These are phyloP conservation scores for Magallana nippona DNA, from an alignment of 2,888 invertebrate genomes.

Conservation along the genomic window DNA sequence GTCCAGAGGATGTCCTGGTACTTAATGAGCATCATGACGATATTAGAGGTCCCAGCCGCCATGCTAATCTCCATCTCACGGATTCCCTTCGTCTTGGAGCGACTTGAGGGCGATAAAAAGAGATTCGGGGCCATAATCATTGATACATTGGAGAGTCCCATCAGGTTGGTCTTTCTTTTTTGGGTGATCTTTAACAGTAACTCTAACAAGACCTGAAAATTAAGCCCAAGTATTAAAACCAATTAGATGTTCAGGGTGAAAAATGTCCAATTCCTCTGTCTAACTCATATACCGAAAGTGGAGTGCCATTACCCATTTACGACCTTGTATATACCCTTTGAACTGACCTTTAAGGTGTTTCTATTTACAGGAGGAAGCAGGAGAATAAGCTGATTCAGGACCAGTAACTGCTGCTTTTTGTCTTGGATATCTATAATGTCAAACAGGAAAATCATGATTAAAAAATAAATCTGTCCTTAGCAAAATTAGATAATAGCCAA, in stretches of 20 bases:
- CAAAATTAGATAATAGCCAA: no score
- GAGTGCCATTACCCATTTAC: no score
- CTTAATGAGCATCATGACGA: constrained; percentile 90
- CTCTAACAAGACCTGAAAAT: constrained; percentile 85
- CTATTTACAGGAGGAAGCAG: constrained; percentile 92
- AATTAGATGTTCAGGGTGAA: no score
- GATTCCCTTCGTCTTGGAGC: constrained; percentile 57
- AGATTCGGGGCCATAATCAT: constrained; percentile 97
- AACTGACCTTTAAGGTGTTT: constrained; percentile 84
- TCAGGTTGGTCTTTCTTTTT: constrained; percentile 87
- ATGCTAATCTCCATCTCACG: constrained; percentile 81
- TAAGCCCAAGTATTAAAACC: neutral
- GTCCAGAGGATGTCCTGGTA: constrained; percentile 89
- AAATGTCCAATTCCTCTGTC: no score
- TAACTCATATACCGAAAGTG: no score
- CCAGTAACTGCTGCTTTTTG: constrained; percentile 79
- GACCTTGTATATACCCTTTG: no score
- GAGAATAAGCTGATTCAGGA: constrained; percentile 89
- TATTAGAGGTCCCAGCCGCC: constrained; percentile 92
- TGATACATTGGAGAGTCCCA: constrained; percentile 94
- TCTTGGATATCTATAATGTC: constrained; percentile 60
- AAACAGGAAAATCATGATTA: neutral
- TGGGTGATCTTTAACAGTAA: constrained; percentile 88
- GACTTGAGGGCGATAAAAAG: constrained; percentile 75
- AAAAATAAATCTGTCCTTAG: neutral